phyloP scores from a whole-genome alignment of 2,888 invertebrate species.

The Aquatica leii region DNA sequence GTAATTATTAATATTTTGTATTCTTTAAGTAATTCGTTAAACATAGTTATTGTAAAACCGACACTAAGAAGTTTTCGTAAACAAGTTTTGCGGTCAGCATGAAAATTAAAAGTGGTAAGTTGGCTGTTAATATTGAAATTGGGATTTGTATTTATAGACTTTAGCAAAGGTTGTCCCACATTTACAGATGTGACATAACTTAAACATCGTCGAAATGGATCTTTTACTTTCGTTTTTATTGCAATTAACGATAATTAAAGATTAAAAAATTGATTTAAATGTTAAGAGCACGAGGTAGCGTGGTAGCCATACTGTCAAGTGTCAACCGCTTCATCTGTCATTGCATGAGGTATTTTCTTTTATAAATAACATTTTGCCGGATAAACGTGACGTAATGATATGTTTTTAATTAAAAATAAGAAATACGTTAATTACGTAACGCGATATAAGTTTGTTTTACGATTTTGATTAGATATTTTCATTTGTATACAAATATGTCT shows the following conservation, averaged over 20 bases:
- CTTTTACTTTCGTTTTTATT: background rate
- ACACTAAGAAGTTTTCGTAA: background rate
- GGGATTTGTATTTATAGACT: background rate
- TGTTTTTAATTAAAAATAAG: no score
- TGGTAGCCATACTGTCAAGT: slow-evolving; percentile 43
- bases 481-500: slow-evolving; percentile 3
- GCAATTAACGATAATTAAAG: background rate
- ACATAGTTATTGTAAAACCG: background rate
- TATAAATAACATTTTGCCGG: background rate
- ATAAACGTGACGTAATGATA: no score
- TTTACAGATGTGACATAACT: background rate
- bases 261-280: slow-evolving; percentile 12
- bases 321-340: slow-evolving; percentile 37
- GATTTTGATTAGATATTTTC: background rate
- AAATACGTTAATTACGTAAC: no score
- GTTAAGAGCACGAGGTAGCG: slow-evolving; percentile 40
- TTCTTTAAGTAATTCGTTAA: no score
- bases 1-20: background rate
- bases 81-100: background rate
- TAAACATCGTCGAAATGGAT: background rate
- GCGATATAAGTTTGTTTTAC: no score
- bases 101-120: slow-evolving; percentile 6
- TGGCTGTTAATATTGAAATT: background rate
- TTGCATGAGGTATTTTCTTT: background rate
- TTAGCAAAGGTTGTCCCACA: background rate